Base-by-base conservation (phyloP, 2,797 vertebrate genomes). In the Oophaga sylvatica region DNA sequence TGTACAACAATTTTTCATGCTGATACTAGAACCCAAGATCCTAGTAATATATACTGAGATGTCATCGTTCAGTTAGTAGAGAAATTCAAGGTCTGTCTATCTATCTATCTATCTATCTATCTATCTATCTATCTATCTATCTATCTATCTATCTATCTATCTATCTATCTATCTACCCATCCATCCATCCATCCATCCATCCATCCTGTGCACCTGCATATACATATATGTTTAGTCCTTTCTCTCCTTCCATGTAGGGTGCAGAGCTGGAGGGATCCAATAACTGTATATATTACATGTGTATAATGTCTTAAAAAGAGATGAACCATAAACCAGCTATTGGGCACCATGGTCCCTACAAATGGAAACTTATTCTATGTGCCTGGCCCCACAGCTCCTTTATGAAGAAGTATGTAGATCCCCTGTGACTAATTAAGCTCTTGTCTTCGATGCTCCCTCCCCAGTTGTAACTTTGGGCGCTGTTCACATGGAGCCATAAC, bases 21-120 rank as follows among this genome's bases (percentile, higher is more conserved):
- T 53, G 48, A 41, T 41, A 5, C 48, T 53, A 53, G 48, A 53
- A 53, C 48, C 48, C 8, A 9, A 53, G 48, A 53, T 53, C 48
- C 8, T 53, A 53, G 48, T 53, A 53, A 7, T 53, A 53, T 4
- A 53, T 5, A 53, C 48, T 11, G 11, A 53, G 11, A 53, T 11
- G 11, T 53, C 11, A 11, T 53, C 9, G 8, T 53, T 8, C 48
- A 53, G 11, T 53, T 53, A 7, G 48, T 53, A 53, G 9, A 53
- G 8, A 53, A 53, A 53, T 8, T 53, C 8, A 4, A 53, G 11
- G 48, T 48, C 9, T 48, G 45, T 48, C 9, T 4, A 26, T 65
- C 63, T 26, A 65, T 65, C 63, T 65, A 65, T 65, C 22, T 67
- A 67, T 67, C 63, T 67, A 67, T 67, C n/a, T 67, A 67, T 67